Percentiles rank a stretch among this genome's conserved stretches.
Evolutionary conservation across 2,888 invertebrate species (phyloP).

Genomic region (Seira ritae): DNA sequence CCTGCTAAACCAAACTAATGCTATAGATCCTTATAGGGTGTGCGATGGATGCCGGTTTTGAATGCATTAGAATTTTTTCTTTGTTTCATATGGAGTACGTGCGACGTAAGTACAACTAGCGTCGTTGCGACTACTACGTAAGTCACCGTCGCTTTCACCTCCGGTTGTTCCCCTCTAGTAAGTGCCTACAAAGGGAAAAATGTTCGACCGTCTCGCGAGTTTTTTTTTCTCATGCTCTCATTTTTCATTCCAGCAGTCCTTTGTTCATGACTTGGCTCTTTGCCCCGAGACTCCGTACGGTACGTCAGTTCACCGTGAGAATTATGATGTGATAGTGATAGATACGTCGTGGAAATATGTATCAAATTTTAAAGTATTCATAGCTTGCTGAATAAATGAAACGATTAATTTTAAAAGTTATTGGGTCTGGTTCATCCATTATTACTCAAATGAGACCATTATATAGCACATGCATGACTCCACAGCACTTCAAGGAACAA

Average conservation of each 20-base stretch:
- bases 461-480: too few species aligned
- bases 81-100: slow-evolving; percentile 6
- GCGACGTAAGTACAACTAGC: too few species aligned
- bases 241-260: slow-evolving; percentile 1
- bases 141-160: slow-evolving; percentile 14
- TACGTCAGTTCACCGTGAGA: too few species aligned
- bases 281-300: not conserved
- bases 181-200: not conserved
- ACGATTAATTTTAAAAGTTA: too few species aligned
- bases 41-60: not conserved
- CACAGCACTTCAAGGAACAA: too few species aligned
- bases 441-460: too few species aligned
- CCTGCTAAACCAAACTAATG: not conserved
- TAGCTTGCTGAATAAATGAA: too few species aligned
- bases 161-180: slow-evolving; percentile 44
- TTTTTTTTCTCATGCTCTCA: slow-evolving; percentile 36
- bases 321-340: too few species aligned
- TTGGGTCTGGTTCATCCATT: too few species aligned
- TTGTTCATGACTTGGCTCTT: not conserved
- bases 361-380: too few species aligned
- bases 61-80: not conserved
- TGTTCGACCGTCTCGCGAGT: slow-evolving; percentile 15
- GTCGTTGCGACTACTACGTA: not conserved
- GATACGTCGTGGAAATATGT: too few species aligned
- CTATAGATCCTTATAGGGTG: not conserved